Percentiles rank a stretch among this genome's conserved stretches.
Evolutionary conservation across 2,113 vertebrate genomes (phyloP).

Genomic region (Daphoenositta chrysoptera): DNA sequence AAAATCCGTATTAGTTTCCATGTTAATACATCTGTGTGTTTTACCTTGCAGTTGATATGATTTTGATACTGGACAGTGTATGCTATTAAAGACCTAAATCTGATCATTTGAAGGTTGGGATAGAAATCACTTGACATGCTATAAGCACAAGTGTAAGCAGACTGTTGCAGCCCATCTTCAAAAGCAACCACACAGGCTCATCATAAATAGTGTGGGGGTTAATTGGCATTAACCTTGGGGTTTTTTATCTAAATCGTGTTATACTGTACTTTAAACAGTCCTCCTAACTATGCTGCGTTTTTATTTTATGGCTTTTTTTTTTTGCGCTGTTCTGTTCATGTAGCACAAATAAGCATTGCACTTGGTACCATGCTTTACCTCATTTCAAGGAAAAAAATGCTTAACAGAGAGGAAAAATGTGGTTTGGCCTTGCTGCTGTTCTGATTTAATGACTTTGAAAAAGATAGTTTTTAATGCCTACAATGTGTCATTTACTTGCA

Average conservation of each 20-base stretch:
- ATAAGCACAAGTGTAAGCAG: conserved; percentile 28
- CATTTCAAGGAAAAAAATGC: conserved; percentile 85
- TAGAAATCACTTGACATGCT: conserved; percentile 72
- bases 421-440: conserved; percentile 88
- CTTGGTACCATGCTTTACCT: conserved; percentile 94
- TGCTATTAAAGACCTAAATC: conserved; percentile 52
- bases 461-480: conserved; percentile 74
- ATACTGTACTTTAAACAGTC: conserved; percentile 64
- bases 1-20: conserved; percentile 22
- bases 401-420: conserved; percentile 75
- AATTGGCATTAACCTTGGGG: conserved; percentile 55
- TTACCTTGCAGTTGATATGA: conserved; percentile 38
- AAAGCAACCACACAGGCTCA: conserved; percentile 46
- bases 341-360: conserved; percentile 93
- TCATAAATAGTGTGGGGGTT: conserved; percentile 36
- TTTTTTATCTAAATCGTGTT: conserved; percentile 29
- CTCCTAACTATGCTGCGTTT: conserved; percentile 74
- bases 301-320: conserved; percentile 66
- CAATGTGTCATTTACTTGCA: conserved; percentile 72
- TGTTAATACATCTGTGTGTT: conserved; percentile 26
- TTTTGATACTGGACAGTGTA: conserved; percentile 29
- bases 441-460: conserved; percentile 77
- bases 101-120: conserved; percentile 47
- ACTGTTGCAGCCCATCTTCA: conserved; percentile 59
- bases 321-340: conserved; percentile 78